phyloP scores from a whole-genome alignment of 2,888 invertebrate genomes.

The Colostygia pectinataria region DNA sequence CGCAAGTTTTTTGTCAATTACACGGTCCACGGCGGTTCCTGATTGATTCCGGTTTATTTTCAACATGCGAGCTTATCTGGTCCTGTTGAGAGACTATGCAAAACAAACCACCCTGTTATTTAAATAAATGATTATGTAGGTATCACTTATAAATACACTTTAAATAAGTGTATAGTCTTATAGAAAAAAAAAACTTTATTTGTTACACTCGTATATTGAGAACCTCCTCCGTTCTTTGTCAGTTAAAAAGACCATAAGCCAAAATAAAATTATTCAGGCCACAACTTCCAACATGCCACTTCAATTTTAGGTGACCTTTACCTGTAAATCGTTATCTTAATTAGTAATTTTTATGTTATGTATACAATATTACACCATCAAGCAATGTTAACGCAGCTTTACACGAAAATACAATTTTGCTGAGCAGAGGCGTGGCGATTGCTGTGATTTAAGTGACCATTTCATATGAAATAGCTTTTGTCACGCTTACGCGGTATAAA shows the following conservation, averaged over 20 bases:
- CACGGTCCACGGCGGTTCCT: conserved; percentile 67
- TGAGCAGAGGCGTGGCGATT: conserved; percentile 57
- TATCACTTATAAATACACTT: too few relatives aligned
- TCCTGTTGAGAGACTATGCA: neutral
- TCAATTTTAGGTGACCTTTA: conserved; percentile 31
- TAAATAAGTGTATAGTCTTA: too few relatives aligned
- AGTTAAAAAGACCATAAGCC: too few relatives aligned
- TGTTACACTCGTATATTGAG: too few relatives aligned
- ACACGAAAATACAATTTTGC: conserved; percentile 65
- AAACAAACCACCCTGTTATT: conserved; percentile 2
- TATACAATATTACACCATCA: conserved; percentile 48
- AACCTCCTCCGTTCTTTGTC: too few relatives aligned
- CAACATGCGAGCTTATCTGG: conserved; percentile 41
- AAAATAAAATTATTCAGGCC: conserved; percentile 11
- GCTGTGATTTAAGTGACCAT: conserved; percentile 67
- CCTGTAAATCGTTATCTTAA: conserved; percentile 47
- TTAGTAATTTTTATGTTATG: conserved; percentile 50
- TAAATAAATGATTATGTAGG: neutral
- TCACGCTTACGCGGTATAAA: conserved; percentile 67
- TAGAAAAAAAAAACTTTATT: too few relatives aligned
- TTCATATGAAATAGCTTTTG: conserved; percentile 65
- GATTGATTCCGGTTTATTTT: conserved; percentile 64
- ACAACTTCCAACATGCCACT: conserved; percentile 26
- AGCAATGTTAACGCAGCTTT: conserved; percentile 54
- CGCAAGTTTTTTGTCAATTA: conserved; percentile 77